Percentiles rank a stretch among this genome's conserved stretches.
Evolutionary conservation across 2,888 invertebrate genomes (phyloP).

Genomic region (Archips crataeganus): DNA sequence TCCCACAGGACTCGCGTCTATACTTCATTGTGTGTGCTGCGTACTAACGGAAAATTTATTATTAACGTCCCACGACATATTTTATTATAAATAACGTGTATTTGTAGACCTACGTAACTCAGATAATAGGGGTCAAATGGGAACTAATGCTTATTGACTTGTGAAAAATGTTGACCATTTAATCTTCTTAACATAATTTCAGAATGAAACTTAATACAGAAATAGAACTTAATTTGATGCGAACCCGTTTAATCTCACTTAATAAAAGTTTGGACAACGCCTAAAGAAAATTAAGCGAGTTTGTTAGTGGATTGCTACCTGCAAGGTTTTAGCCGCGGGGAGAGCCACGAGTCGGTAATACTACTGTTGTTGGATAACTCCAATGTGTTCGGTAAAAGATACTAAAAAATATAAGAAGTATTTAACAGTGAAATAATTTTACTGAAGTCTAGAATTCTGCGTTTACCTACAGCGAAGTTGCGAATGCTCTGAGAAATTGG

Average conservation of each 20-base stretch:
- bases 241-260: slow-evolving; percentile 19
- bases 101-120: neutral
- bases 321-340: slow-evolving; percentile 9
- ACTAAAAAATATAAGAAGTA: neutral
- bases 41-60: no score
- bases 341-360: neutral
- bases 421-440: neutral
- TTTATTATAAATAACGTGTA: neutral
- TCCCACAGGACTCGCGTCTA: no score
- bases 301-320: slow-evolving; percentile 21
- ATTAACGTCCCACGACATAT: no score
- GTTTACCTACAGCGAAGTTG: neutral
- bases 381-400: neutral
- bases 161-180: slow-evolving; percentile 2
- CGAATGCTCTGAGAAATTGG: neutral
- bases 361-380: slow-evolving; percentile 17
- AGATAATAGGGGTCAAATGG: slow-evolving; percentile 2
- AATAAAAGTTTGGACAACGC: slow-evolving; percentile 23
- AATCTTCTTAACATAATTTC: slow-evolving; percentile 6
- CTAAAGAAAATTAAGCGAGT: slow-evolving; percentile 24
- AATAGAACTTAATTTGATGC: slow-evolving; percentile 8
- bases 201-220: neutral
- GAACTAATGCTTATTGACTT: slow-evolving; percentile 12
- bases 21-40: no score
- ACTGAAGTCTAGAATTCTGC: neutral